phyloP scores from a whole-genome alignment of 1,140 invertebrate genomes.

The Calycopis cecrops region DNA sequence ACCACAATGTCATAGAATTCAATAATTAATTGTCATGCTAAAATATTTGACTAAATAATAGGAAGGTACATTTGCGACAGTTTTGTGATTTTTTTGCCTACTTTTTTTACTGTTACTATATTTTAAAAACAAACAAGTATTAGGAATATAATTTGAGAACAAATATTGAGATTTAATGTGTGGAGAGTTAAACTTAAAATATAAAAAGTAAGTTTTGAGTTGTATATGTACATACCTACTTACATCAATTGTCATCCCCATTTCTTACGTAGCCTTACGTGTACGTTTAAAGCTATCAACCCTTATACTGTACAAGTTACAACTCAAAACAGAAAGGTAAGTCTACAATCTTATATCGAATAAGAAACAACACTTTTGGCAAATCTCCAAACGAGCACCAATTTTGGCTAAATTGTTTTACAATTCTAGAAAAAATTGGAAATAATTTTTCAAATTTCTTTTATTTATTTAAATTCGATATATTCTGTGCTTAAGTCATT shows the following conservation, averaged over 20 bases:
- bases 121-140: constrained; percentile 11
- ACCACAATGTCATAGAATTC: background rate
- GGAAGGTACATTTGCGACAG: background rate
- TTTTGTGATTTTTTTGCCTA: background rate
- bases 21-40: background rate
- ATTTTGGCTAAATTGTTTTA: constrained; percentile 38
- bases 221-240: background rate
- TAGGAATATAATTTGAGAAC: background rate
- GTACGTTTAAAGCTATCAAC: background rate
- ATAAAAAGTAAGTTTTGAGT: background rate
- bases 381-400: constrained; percentile 39
- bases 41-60: constrained; percentile 3
- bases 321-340: too few relatives aligned
- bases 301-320: background rate
- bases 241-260: too few relatives aligned
- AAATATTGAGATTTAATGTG: background rate
- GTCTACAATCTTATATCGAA: background rate
- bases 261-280: too few relatives aligned
- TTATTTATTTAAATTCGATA: constrained; percentile 5
- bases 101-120: constrained; percentile 7
- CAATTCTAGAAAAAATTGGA: constrained; percentile 15
- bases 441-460: constrained; percentile 12
- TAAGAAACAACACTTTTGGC: constrained; percentile 26
- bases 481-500: background rate
- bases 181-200: background rate